Conservation (phyloP, 1,140 invertebrate species). For the Sminthurides bifidus region DNA sequence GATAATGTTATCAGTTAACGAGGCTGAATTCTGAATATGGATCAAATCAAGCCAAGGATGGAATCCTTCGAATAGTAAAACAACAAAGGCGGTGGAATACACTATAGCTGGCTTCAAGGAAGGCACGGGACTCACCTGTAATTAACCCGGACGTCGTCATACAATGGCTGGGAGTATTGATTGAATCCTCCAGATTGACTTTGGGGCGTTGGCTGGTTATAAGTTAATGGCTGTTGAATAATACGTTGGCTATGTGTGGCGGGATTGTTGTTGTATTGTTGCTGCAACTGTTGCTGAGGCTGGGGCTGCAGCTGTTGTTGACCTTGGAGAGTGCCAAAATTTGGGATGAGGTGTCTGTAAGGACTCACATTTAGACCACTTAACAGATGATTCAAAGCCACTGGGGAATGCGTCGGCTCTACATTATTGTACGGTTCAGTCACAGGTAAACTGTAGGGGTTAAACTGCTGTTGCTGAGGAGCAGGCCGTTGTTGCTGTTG, state of each 20-base stretch:
- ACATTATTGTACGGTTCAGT: neutral
- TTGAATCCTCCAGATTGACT: neutral
- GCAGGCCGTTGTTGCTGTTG: neutral
- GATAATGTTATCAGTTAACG: too few species aligned
- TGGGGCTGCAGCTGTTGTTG: constrained; percentile 4
- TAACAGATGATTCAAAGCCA: too few species aligned
- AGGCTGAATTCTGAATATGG: too few species aligned
- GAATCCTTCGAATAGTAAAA: too few species aligned
- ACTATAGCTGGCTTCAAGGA: too few species aligned
- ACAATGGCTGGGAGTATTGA: constrained; percentile 16
- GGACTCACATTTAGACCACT: too few species aligned
- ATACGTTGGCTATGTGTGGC: too few species aligned
- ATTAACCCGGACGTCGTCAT: constrained; percentile 23
- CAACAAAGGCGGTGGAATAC: too few species aligned
- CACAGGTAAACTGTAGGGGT: neutral
- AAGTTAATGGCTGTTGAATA: neutral
- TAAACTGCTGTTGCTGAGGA: neutral
- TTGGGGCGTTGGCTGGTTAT: neutral
- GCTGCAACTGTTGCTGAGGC: constrained; percentile 12
- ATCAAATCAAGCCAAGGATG: too few species aligned
- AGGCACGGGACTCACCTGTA: constrained; percentile 30
- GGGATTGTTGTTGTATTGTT: constrained; percentile 2
- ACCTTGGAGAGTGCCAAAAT: neutral
- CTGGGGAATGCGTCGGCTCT: too few species aligned
- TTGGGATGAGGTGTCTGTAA: too few species aligned